Evolutionary conservation across 2,113 vertebrate species (phyloP), one percentile per base, ranked within the genome.

Genomic region (Cololabis saira): DNA sequence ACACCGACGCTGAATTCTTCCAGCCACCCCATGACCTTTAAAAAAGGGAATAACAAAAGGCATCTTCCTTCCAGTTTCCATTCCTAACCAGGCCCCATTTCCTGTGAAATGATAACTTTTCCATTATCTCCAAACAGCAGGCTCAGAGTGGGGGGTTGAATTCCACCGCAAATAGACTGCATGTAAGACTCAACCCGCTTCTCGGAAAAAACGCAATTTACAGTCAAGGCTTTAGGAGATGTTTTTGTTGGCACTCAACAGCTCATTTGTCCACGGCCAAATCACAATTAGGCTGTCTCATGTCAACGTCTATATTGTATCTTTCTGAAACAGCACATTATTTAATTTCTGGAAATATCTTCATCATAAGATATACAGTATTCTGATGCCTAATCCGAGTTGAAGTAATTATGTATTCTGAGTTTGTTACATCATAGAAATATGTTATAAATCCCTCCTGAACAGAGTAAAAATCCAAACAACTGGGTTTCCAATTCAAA

Each of bases 101-200:
- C 86, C 90, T 80, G 40, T 33, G 6, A 21, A 66, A 59, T 16
- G 67, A 75, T 88, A 82, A 83, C 84, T 82, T 83, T 71, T 77
- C 40, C 4, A 83, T 85, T 85, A 76, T 78, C 44, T 67, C 13
- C 49, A 65, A 59, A 61, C 19, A 44, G 30, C 19, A 41, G 60
- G 81, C 78, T 89, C 73, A 83, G 18, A 10, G 10, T 16, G 2
- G 12, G 44, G 74, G 44, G 43, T 15, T 59, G 13, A 51, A 40
- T 12, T 2, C 9, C 44, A 73, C 6, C 47, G 47, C 5, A 2
- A 21, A 10, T 54, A 14, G 11, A 18, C 16, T 10, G n/a, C 45
- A 47, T 18, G n/a, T n/a, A 47, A 55, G 11, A 75, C 17, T 42
- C 56, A 19, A 14, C 47, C 17, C 56, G 50, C 13, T 85, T 84